phyloP scores from a whole-genome alignment of 1,140 invertebrate species.

The Drusus annulatus region DNA sequence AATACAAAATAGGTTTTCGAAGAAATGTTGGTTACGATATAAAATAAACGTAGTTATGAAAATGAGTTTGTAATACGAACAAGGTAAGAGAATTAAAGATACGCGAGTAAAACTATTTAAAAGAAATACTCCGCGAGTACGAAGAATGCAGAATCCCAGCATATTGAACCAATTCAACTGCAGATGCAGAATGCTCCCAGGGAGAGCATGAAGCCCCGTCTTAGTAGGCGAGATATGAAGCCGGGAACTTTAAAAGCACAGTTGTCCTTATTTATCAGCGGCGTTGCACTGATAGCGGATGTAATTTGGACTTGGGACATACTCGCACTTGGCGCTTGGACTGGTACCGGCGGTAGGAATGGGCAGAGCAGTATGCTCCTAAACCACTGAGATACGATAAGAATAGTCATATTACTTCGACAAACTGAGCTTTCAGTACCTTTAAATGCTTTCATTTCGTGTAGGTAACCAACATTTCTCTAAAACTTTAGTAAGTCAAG shows the following conservation, averaged over 20 bases:
- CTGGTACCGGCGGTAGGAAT: too few species aligned
- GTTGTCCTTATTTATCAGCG: constrained; percentile 52
- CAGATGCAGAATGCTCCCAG: constrained; percentile 36
- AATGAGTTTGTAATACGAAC: too few species aligned
- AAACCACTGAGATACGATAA: neutral
- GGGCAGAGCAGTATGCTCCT: neutral
- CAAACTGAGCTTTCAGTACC: neutral
- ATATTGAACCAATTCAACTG: neutral
- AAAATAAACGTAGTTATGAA: too few species aligned
- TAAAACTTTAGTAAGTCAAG: too few species aligned
- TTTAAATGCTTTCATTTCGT: too few species aligned
- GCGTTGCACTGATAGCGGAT: constrained; percentile 44
- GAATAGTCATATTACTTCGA: neutral
- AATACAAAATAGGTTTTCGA: too few species aligned
- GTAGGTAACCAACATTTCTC: too few species aligned
- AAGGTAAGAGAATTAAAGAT: too few species aligned
- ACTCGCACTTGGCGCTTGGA: too few species aligned
- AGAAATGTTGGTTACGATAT: too few species aligned
- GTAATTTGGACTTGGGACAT: constrained; percentile 43
- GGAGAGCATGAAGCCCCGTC: constrained; percentile 21
- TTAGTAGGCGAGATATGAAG: constrained; percentile 42
- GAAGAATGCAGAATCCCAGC: neutral
- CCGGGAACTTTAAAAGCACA: constrained; percentile 26
- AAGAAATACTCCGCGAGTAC: too few species aligned
- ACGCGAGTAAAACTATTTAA: too few species aligned